phyloP scores from a whole-genome alignment of 2,113 vertebrate genomes.

The Gymnocephalus cernua region DNA sequence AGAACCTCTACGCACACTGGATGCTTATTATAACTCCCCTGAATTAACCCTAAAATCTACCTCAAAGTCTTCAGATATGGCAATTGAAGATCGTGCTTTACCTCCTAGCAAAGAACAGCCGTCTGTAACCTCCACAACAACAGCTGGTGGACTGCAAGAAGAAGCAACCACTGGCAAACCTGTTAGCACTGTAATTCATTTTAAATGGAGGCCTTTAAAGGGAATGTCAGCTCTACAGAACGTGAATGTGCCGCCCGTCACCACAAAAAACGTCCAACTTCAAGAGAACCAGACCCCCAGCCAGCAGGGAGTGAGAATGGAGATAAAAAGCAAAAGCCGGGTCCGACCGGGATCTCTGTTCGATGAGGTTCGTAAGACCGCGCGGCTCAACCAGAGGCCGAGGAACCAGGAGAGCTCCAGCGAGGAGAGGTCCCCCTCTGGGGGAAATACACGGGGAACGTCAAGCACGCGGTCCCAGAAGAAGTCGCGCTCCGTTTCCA shows the following conservation, averaged over 20 bases:
- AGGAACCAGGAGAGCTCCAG: conserved; percentile 96
- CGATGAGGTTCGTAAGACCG: conserved; percentile 96
- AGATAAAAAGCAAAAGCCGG: conserved; percentile 95
- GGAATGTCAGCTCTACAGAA: conserved; percentile 82
- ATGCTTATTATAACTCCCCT: conserved; percentile 6
- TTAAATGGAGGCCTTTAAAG: conserved; percentile 96
- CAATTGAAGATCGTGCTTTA: conserved; percentile 21
- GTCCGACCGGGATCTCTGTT: conserved; percentile 96
- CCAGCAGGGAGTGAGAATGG: conserved; percentile 90
- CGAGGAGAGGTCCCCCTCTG: conserved; percentile 88
- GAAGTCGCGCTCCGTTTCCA: conserved; percentile 90
- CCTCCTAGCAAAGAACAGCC: conserved; percentile 51
- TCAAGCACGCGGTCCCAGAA: conserved; percentile 87
- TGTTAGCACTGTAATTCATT: conserved; percentile 67
- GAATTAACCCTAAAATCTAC: conserved; percentile 49
- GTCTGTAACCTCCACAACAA: conserved; percentile 17
- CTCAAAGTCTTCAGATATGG: conserved; percentile 37
- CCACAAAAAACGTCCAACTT: conserved; percentile 64
- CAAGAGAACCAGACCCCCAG: conserved; percentile 76
- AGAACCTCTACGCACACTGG: conserved; percentile 51
- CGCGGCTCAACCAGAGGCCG: conserved; percentile 92
- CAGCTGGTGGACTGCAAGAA: conserved; percentile 56
- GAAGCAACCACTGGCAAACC: conserved; percentile 59
- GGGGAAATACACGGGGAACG: conserved; percentile 79
- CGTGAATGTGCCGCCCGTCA: conserved; percentile 21